phyloP scores from a whole-genome alignment of 2,888 invertebrate species.

The Coronaproctus castanopsis region DNA sequence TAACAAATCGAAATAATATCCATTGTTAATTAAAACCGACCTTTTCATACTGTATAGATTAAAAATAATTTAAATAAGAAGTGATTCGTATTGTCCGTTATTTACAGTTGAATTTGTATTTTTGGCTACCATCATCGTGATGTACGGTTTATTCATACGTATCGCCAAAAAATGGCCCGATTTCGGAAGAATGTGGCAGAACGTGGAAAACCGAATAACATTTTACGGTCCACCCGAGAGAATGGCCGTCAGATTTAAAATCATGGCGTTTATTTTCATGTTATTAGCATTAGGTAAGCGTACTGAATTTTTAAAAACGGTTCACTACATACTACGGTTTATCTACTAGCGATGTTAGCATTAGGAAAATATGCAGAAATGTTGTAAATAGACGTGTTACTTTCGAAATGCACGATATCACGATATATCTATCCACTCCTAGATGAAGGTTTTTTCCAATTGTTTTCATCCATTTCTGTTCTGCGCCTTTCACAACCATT shows the following conservation, averaged over 20 bases:
- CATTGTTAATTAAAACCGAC: no score
- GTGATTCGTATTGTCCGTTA: neutral
- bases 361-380: no score
- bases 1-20: no score
- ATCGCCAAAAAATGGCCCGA: conserved; percentile 34
- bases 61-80: neutral
- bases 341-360: no score
- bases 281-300: conserved; percentile 24
- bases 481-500: no score
- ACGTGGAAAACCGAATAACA: conserved; percentile 25
- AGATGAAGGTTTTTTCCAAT: no score
- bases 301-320: neutral
- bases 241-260: conserved; percentile 23
- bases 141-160: conserved; percentile 32
- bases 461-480: no score
- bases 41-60: neutral
- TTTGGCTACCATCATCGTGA: conserved; percentile 33
- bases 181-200: conserved; percentile 26
- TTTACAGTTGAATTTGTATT: conserved; percentile 31
- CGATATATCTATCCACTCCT: no score
- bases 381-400: no score
- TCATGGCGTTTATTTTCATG: conserved; percentile 23
- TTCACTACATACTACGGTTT: neutral
- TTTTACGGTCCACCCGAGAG: conserved; percentile 23
- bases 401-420: no score